A percentile compares a stretch with the other conserved stretches of the same genome.
These are phyloP conservation scores for Orestias chungarensis DNA, from an alignment of 2,797 vertebrate genomes.

Conservation along the genomic window DNA sequence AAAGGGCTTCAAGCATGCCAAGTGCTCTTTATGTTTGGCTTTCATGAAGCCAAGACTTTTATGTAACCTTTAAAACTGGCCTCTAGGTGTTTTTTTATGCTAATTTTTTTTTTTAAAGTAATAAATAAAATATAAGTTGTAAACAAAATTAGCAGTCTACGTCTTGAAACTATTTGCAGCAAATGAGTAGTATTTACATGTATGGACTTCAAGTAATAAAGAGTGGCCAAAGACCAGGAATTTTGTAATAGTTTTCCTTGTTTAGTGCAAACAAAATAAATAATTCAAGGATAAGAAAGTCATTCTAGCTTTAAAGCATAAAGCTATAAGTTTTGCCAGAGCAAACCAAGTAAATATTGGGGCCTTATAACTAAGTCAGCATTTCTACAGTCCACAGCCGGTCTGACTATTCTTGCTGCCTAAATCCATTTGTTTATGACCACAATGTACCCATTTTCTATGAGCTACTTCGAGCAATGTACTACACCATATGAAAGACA, in stretches of 20 bases:
- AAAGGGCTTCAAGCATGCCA: neutral
- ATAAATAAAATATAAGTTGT: neutral
- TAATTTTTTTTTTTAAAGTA: neutral
- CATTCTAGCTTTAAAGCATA: neutral
- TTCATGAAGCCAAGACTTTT: neutral
- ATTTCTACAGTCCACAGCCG: neutral
- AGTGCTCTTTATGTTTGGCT: neutral
- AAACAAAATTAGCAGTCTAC: neutral
- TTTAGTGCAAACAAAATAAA: neutral
- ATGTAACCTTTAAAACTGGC: neutral
- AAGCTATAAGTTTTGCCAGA: neutral
- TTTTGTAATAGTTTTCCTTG: neutral
- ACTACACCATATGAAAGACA: neutral
- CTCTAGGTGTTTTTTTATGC: neutral
- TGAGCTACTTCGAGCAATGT: neutral
- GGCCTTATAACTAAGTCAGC: neutral
- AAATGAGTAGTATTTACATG: neutral
- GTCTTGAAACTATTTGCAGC: neutral
- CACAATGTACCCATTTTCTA: neutral
- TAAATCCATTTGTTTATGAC: neutral
- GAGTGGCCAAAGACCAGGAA: too few species aligned
- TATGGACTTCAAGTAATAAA: too few species aligned
- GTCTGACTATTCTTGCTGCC: neutral
- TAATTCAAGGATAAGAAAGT: neutral
- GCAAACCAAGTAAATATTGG: too few species aligned